These are phyloP conservation scores for Arctocebus calabarensis DNA, from an alignment of 2,797 vertebrate genomes.

Conservation along the genomic window DNA sequence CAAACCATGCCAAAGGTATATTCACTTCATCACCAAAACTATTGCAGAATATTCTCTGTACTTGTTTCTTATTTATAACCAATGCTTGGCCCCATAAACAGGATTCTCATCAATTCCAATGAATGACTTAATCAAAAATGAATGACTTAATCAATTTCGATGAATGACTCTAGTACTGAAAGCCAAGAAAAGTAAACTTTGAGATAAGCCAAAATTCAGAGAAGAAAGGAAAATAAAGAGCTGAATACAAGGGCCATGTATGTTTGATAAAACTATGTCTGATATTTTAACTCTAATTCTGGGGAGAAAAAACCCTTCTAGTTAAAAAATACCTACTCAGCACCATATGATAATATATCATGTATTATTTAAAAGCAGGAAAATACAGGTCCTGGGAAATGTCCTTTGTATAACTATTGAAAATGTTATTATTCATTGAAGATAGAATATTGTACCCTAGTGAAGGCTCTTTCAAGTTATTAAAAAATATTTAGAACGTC, in stretches of 20 bases:
- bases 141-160: too few relatives aligned
- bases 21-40: background rate
- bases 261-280: background rate
- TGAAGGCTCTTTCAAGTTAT: background rate
- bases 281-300: constrained; percentile 4
- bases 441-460: background rate
- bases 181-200: background rate
- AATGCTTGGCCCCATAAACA: background rate
- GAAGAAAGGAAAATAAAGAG: background rate
- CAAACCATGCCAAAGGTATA: background rate
- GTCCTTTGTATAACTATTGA: background rate
- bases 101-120: background rate
- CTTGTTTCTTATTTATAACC: background rate
- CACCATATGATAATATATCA: background rate
- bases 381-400: background rate
- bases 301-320: background rate
- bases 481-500: background rate
- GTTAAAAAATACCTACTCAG: constrained; percentile 24
- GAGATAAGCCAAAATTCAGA: background rate
- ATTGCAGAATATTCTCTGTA: background rate
- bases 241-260: background rate
- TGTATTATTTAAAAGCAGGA: background rate
- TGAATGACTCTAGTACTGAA: background rate
- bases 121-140: background rate
- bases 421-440: background rate